These are phyloP conservation scores for Diorhabda carinulata DNA, from an alignment of 1,140 invertebrate genomes.

Conservation along the genomic window DNA sequence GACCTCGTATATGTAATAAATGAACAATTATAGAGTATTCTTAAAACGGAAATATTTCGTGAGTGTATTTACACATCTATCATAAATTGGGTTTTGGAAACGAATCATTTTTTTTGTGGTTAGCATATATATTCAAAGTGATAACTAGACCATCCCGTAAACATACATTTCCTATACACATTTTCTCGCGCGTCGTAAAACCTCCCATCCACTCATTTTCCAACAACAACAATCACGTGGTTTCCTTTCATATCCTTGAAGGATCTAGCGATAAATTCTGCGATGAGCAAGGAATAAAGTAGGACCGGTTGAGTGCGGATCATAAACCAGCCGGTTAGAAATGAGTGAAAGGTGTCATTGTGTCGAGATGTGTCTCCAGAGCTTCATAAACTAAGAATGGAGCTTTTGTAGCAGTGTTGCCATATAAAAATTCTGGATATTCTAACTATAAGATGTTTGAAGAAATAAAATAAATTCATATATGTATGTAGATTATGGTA, in stretches of 20 bases:
- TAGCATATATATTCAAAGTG: too few relatives aligned
- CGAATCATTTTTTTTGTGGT: too few relatives aligned
- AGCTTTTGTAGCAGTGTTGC: neutral
- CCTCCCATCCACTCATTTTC: neutral
- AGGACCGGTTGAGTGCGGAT: neutral
- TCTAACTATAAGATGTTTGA: too few relatives aligned
- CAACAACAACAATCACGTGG: slow-evolving; percentile 1
- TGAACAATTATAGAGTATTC: too few relatives aligned
- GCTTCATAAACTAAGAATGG: neutral
- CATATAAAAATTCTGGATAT: too few relatives aligned
- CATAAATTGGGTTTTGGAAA: too few relatives aligned
- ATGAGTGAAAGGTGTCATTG: slow-evolving; percentile 2
- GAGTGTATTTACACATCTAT: too few relatives aligned
- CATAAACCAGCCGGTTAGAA: slow-evolving; percentile 1
- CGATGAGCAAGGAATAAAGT: slow-evolving; percentile 2
- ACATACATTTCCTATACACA: neutral
- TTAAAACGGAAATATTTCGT: too few relatives aligned
- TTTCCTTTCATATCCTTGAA: neutral
- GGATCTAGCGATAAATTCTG: neutral
- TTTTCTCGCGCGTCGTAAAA: neutral
- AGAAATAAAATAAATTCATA: too few relatives aligned
- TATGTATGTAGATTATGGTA: too few relatives aligned
- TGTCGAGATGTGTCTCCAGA: neutral
- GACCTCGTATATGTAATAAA: too few relatives aligned
- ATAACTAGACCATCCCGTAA: neutral